These are phyloP conservation scores for Drosophila helvetica DNA, from an alignment of 2,888 invertebrate genomes.

Conservation along the genomic window DNA sequence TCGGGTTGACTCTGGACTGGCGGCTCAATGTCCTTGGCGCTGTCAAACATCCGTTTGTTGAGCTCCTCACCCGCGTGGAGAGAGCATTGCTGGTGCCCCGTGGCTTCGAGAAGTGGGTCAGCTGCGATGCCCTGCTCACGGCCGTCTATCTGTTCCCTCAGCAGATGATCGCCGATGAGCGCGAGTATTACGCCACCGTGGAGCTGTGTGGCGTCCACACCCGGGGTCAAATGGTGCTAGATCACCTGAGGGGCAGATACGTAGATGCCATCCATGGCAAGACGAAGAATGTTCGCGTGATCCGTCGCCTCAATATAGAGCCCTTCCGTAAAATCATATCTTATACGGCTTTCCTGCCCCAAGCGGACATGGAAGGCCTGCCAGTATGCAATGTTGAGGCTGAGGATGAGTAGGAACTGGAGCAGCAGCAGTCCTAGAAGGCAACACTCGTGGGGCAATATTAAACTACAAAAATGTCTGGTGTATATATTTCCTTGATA, in stretches of 20 bases:
- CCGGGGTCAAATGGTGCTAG: constrained; percentile 86
- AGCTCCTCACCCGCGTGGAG: constrained; percentile 85
- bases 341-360: constrained; percentile 59
- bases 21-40: constrained; percentile 80
- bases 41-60: constrained; percentile 77
- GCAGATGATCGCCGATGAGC: constrained; percentile 74
- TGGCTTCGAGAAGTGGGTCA: constrained; percentile 66
- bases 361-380: neutral
- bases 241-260: constrained; percentile 83
- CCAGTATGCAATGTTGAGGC: too few relatives aligned
- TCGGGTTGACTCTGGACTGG: constrained; percentile 83
- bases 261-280: constrained; percentile 84
- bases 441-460: neutral
- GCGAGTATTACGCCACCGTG: constrained; percentile 84
- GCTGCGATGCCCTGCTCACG: constrained; percentile 85
- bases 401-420: too few relatives aligned
- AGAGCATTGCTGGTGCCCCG: constrained; percentile 54
- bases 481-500: constrained; percentile 44
- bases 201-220: constrained; percentile 86
- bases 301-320: constrained; percentile 52
- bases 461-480: constrained; percentile 39
- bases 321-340: constrained; percentile 59
- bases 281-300: constrained; percentile 51
- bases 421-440: neutral
- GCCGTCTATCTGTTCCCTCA: constrained; percentile 84